phyloP scores from a whole-genome alignment of 2,888 invertebrate genomes.

The Craniophora ligustri region DNA sequence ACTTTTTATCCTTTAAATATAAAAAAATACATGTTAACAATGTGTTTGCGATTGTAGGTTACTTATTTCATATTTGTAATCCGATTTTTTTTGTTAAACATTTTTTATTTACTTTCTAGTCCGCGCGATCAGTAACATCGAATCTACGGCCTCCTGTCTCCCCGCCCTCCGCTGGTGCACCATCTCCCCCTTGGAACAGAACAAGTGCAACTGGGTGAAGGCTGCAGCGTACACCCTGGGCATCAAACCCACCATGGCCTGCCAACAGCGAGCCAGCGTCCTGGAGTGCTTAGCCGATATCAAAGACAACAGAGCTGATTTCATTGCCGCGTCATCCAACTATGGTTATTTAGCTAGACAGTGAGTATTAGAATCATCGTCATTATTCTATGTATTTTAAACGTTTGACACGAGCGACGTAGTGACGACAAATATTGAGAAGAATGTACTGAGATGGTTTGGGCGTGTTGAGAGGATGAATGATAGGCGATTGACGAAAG shows the following conservation, averaged over 20 bases:
- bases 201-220: conserved; percentile 90
- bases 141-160: conserved; percentile 67
- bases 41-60: too few species aligned
- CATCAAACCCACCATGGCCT: conserved; percentile 88
- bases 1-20: too few species aligned
- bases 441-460: too few species aligned
- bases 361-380: conserved; percentile 79
- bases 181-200: conserved; percentile 80
- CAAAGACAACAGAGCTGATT: conserved; percentile 83
- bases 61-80: too few species aligned
- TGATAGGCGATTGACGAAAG: too few species aligned
- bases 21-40: too few species aligned
- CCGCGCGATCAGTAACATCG: conserved; percentile 66
- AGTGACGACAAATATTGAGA: too few species aligned
- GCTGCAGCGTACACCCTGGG: conserved; percentile 87
- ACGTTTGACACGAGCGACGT: too few species aligned
- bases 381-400: not conserved
- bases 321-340: conserved; percentile 89
- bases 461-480: too few species aligned
- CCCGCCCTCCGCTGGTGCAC: conserved; percentile 90
- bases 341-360: conserved; percentile 90
- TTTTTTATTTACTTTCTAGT: conserved; percentile 59
- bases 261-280: conserved; percentile 77
- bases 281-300: conserved; percentile 89
- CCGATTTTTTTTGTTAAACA: too few species aligned